Conservation (phyloP, 2,888 invertebrate genomes). For the Pycnomerus fuliginosus region DNA sequence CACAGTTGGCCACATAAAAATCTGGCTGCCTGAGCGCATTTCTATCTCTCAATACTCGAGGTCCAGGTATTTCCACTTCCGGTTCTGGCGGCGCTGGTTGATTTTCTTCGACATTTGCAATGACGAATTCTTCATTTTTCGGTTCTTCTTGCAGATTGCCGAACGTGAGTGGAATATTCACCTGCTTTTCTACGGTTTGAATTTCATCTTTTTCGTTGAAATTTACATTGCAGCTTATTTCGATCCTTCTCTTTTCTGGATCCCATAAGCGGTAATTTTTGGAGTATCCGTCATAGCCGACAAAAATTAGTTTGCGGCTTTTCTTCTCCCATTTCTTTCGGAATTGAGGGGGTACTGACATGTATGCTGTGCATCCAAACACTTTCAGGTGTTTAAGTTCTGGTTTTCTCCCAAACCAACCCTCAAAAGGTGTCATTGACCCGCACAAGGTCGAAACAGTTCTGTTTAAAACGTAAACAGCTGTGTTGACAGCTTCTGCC, state of each 20-base stretch:
- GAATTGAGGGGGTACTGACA: conserved; percentile 20
- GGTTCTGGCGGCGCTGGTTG: not conserved
- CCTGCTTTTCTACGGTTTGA: conserved; percentile 2
- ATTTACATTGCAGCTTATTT: conserved; percentile 18
- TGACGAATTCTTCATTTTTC: not conserved
- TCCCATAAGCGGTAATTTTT: conserved; percentile 24
- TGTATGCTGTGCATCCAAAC: conserved; percentile 33
- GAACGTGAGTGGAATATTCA: not conserved
- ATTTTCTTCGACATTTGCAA: not conserved
- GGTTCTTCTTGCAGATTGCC: not conserved
- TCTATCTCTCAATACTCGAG: conserved; percentile 7
- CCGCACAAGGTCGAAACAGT: conserved; percentile 13
- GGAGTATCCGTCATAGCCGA: conserved; percentile 31
- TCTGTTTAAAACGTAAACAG: conserved; percentile 40
- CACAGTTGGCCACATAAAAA: not conserved
- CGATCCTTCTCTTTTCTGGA: conserved; percentile 24
- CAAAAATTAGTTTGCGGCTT: conserved; percentile 26
- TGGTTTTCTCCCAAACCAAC: conserved; percentile 30
- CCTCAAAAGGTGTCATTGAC: conserved; percentile 28
- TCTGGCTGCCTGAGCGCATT: conserved; percentile 5
- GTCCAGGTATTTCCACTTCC: not conserved
- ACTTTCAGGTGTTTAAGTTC: conserved; percentile 28
- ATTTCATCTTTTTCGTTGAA: conserved; percentile 24
- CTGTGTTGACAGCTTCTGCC: conserved; percentile 44
- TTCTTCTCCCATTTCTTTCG: conserved; percentile 25